Evolutionary conservation across 2,113 vertebrate genomes (phyloP), one percentile per base, ranked within the genome.

Genomic region (Leucosticte australis): DNA sequence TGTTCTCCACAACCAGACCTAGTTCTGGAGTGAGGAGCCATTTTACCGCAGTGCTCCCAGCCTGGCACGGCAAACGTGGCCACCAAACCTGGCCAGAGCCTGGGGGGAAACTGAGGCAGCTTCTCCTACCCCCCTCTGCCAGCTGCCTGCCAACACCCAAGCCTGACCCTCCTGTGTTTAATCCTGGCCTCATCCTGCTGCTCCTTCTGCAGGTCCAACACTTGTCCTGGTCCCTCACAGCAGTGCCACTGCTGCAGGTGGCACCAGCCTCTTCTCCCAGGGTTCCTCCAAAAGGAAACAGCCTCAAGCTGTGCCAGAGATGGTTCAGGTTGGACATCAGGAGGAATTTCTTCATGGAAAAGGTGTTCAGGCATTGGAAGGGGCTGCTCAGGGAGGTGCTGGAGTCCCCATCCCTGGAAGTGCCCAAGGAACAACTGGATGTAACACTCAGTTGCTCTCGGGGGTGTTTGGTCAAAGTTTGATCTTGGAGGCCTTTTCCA

Each of bases 1-100:
- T 24, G 90, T 81, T 83, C 92, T 70, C 76, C 89, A 47, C 41
- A 13, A 3, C 81, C 93, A 95, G 89, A 79, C 84, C 84, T 23
- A 79, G 22, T 92, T 91, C 22, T 3, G 68, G 91, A 62, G 22
- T 0, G 10, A 60, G 86, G 83, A 95, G 82, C 89, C 93, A 85
- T 87, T 84, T 95, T 68, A 63, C 57, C 7, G 5, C 7, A n/a
- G 50, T 65, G 83, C 80, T 67, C 13, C 53, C 81, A 10, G 56
- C 39, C 42, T 1, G 64, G 30, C 55, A 1, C 39, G 4, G 70
- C 2, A 0, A 53, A 30, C 28, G 52, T 53, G 52, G 52, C 65
- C 89, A 46, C 83, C 41, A 0, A 83, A 26, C 0, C 1, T 0
- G 5, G 26, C 62, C 62, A n/a, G 31, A 37, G 42, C 27, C 56